Conservation (phyloP, 1,140 invertebrate genomes). For the Sminthurides bifidus region DNA sequence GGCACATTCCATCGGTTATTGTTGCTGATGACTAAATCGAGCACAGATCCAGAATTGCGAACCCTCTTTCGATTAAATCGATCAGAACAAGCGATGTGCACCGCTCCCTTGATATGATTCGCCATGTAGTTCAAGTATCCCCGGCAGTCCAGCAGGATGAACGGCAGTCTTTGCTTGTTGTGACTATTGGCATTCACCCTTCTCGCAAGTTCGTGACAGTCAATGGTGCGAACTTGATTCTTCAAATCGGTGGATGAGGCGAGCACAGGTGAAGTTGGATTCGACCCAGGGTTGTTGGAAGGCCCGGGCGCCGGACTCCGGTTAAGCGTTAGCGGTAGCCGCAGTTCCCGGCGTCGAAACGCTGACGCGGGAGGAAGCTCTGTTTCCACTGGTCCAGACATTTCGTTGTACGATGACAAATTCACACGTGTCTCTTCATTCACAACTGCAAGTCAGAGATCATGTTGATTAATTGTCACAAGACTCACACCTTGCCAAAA, state of each 20-base stretch:
- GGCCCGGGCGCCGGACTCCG: slow-evolving; percentile 13
- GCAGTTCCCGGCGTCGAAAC: slow-evolving; percentile 20
- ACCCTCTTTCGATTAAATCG: slow-evolving; percentile 56
- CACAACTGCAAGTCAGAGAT: too few relatives aligned
- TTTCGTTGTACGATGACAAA: too few relatives aligned
- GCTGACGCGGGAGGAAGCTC: slow-evolving; percentile 28
- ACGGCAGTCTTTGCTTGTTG: slow-evolving; percentile 22
- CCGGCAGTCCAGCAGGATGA: slow-evolving; percentile 46
- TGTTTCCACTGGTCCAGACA: slow-evolving; percentile 31
- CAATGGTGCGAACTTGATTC: slow-evolving; percentile 20
- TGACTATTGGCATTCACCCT: slow-evolving; percentile 11
- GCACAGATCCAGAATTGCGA: slow-evolving; percentile 37
- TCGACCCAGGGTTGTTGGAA: too few relatives aligned
- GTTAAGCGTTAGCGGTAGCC: slow-evolving; percentile 22
- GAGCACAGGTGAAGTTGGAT: too few relatives aligned
- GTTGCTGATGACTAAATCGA: slow-evolving; percentile 49
- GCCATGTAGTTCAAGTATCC: slow-evolving; percentile 60
- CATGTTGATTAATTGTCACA: too few relatives aligned
- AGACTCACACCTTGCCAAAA: too few relatives aligned
- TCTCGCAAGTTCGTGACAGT: slow-evolving; percentile 20
- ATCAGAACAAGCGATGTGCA: slow-evolving; percentile 64
- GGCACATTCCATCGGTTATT: slow-evolving; percentile 26
- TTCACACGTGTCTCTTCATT: too few relatives aligned
- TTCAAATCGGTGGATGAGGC: slow-evolving; percentile 23
- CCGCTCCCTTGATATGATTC: slow-evolving; percentile 55